Conservation (phyloP, 1,140 invertebrate species). For the Magallana ariakensis region DNA sequence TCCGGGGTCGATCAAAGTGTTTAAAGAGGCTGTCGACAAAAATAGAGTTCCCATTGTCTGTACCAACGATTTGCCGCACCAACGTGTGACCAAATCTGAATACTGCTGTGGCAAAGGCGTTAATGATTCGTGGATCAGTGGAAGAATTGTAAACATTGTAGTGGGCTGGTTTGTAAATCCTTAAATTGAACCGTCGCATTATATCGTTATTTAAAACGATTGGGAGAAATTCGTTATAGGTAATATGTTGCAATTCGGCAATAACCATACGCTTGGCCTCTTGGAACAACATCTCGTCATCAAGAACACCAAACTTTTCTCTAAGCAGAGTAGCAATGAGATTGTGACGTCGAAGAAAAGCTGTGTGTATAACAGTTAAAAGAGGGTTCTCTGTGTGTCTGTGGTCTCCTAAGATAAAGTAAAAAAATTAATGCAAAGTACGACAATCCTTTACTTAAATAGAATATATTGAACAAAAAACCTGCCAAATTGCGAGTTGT, state of each 20-base stretch:
- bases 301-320: neutral
- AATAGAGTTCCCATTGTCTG: neutral
- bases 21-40: neutral
- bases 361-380: slow-evolving; percentile 22
- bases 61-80: slow-evolving; percentile 4
- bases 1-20: slow-evolving; percentile 19
- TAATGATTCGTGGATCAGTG: slow-evolving; percentile 89
- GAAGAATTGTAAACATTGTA: slow-evolving; percentile 84
- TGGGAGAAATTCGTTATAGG: slow-evolving; percentile 91
- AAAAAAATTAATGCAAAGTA: too few species aligned
- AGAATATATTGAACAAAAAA: too few species aligned
- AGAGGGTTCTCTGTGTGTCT: neutral
- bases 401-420: slow-evolving; percentile 18
- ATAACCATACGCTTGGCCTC: slow-evolving; percentile 89
- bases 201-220: slow-evolving; percentile 9
- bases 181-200: slow-evolving; percentile 1
- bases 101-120: slow-evolving; percentile 84
- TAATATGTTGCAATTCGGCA: slow-evolving; percentile 89
- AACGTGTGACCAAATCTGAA: slow-evolving; percentile 81
- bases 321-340: neutral
- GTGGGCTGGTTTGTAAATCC: neutral
- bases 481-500: too few species aligned
- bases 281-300: slow-evolving; percentile 80
- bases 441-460: too few species aligned
- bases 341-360: slow-evolving; percentile 31